A percentile compares a stretch with the other conserved stretches of the same genome.
phyloP scores from a whole-genome alignment of 2,888 invertebrate genomes.

The Cerastoderma edule region DNA sequence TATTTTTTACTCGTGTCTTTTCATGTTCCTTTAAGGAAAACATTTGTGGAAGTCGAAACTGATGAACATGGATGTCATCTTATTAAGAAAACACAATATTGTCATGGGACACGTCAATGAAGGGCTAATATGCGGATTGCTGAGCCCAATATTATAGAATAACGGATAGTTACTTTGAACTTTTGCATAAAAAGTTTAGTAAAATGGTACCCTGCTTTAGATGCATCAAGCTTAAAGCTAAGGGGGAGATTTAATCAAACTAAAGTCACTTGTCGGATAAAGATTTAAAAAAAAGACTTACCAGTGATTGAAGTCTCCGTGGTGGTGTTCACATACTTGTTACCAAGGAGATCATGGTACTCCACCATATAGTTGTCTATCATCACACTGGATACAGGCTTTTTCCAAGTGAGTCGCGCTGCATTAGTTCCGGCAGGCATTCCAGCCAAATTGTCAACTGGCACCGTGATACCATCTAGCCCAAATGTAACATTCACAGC shows the following conservation, averaged over 20 bases:
- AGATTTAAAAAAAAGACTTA: conserved; percentile 15
- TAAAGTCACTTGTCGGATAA: too few species aligned
- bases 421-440: conserved; percentile 29
- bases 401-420: conserved; percentile 52
- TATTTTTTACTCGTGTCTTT: too few species aligned
- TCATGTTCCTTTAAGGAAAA: too few species aligned
- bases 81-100: too few species aligned
- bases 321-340: conserved; percentile 11
- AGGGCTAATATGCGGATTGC: too few species aligned
- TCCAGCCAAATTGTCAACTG: conserved; percentile 37
- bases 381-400: conserved; percentile 17
- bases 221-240: too few species aligned
- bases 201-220: too few species aligned
- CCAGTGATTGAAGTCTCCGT: conserved; percentile 26
- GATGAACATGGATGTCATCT: too few species aligned
- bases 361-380: conserved; percentile 47
- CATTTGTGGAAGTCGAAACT: too few species aligned
- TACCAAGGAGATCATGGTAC: conserved; percentile 46
- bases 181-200: not conserved
- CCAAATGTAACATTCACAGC: conserved; percentile 42
- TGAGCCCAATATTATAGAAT: too few species aligned
- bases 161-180: not conserved
- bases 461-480: conserved; percentile 28
- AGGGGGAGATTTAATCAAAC: too few species aligned
- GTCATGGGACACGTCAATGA: too few species aligned